phyloP scores from a whole-genome alignment of 2,113 vertebrate species.

The Myiozetetes cayanensis region DNA sequence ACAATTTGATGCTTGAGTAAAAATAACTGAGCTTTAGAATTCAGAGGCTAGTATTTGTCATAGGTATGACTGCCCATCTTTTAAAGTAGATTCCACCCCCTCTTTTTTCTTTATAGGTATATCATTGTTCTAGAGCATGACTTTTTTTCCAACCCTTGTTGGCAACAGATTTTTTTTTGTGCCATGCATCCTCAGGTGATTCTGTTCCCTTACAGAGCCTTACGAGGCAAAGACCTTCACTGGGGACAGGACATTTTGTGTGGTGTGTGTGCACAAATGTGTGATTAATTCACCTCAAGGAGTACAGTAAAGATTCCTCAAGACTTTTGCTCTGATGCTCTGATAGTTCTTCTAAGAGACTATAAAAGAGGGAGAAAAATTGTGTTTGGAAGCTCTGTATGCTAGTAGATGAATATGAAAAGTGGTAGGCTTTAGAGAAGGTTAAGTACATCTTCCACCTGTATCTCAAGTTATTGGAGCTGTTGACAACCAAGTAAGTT shows the following conservation, averaged over 20 bases:
- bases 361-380: accelerated
- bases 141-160: not conserved
- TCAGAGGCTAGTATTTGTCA: not conserved
- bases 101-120: not conserved
- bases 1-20: not conserved
- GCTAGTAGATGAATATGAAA: not conserved
- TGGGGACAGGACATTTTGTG: not conserved
- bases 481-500: not conserved
- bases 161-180: not conserved
- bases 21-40: not conserved
- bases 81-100: not conserved
- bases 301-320: not conserved
- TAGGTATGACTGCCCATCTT: not conserved
- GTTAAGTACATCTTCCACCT: not conserved
- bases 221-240: not conserved
- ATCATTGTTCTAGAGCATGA: not conserved
- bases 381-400: not conserved
- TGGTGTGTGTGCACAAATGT: not conserved
- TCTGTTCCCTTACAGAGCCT: not conserved
- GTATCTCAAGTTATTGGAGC: not conserved
- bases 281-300: not conserved
- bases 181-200: not conserved
- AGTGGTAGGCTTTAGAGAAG: not conserved
- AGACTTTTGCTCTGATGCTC: not conserved
- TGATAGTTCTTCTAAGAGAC: not conserved